These are phyloP conservation scores for Dendrolimus houi DNA, from an alignment of 2,888 invertebrate species.

Conservation along the genomic window DNA sequence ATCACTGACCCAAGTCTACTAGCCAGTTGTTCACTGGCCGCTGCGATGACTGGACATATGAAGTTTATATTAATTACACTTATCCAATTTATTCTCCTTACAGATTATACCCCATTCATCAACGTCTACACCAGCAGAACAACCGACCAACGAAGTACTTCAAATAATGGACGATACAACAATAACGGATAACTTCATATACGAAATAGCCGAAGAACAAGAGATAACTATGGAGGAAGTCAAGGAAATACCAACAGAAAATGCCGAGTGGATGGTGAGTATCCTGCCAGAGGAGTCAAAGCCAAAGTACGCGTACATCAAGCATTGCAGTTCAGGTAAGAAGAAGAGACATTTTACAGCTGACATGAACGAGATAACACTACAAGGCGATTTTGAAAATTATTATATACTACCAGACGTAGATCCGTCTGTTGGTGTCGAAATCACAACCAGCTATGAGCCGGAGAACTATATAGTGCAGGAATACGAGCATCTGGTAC, in stretches of 20 bases:
- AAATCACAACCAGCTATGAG: conserved; percentile 61
- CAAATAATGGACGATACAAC: conserved; percentile 50
- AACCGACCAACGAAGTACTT: conserved; percentile 31
- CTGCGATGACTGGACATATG: too few relatives aligned
- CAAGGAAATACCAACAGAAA: conserved; percentile 47
- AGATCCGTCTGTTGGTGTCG: conserved; percentile 57
- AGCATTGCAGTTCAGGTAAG: conserved; percentile 52
- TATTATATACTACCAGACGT: conserved; percentile 67
- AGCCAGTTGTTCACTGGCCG: too few relatives aligned
- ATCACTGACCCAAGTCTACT: too few relatives aligned
- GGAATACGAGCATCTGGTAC: conserved; percentile 53
- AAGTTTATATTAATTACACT: too few relatives aligned
- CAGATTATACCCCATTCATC: conserved; percentile 51
- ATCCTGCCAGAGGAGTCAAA: conserved; percentile 51
- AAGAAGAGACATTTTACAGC: conserved; percentile 63
- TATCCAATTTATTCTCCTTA: conserved; percentile 1
- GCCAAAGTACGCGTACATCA: conserved; percentile 63
- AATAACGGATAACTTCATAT: conserved; percentile 60
- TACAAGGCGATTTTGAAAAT: conserved; percentile 63
- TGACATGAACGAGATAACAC: conserved; percentile 57
- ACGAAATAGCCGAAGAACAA: conserved; percentile 68
- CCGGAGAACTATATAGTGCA: conserved; percentile 61
- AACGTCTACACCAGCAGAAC: conserved; percentile 21
- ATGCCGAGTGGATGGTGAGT: conserved; percentile 61
- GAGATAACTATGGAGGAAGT: conserved; percentile 67